phyloP scores from a whole-genome alignment of 1,140 invertebrate species.

The Dysdera silvatica region DNA sequence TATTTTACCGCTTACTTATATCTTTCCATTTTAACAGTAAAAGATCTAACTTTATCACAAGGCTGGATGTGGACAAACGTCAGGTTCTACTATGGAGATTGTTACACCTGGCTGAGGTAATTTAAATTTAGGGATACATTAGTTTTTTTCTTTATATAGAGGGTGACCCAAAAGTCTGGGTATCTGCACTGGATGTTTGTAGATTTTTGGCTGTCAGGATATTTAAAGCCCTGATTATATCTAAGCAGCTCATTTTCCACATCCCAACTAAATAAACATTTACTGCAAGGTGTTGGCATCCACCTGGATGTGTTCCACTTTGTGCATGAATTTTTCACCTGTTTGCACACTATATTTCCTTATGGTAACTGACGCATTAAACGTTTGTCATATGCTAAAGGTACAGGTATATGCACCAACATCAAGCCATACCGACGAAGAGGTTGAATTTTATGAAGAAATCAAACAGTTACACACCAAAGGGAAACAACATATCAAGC shows the following conservation, averaged over 20 bases:
- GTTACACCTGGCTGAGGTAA: constrained; percentile 71
- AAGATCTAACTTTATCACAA: constrained; percentile 79
- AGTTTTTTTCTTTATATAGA: background rate
- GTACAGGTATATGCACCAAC: no score
- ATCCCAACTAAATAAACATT: background rate
- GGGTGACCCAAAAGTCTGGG: background rate
- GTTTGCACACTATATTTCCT: no score
- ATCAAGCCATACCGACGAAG: no score
- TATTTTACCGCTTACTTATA: background rate
- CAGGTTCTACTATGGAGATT: constrained; percentile 65
- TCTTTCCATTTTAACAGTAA: constrained; percentile 54
- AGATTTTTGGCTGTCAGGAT: background rate
- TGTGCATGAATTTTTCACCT: no score
- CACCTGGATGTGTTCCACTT: background rate
- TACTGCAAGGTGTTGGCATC: background rate
- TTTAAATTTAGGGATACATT: constrained; percentile 19
- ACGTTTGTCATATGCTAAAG: no score
- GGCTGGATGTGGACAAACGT: constrained; percentile 61
- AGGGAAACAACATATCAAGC: no score
- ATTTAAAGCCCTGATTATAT: background rate
- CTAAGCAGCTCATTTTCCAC: background rate
- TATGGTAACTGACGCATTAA: no score
- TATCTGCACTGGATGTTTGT: background rate
- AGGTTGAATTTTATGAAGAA: no score
- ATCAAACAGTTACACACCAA: no score